These are phyloP conservation scores for Sphaerophoria taeniata DNA, from an alignment of 2,888 invertebrate species.

Conservation along the genomic window DNA sequence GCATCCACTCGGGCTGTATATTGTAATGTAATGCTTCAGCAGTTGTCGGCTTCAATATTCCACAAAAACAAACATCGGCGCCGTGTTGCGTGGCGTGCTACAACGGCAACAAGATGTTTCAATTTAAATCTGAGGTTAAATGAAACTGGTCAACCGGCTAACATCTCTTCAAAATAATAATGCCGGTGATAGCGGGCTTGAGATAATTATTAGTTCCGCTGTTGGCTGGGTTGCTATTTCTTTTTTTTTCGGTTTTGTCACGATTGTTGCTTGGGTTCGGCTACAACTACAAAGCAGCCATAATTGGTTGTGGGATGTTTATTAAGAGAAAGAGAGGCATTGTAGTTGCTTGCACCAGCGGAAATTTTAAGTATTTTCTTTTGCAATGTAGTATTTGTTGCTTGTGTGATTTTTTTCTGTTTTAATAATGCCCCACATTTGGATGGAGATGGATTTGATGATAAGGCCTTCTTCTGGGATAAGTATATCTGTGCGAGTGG, in stretches of 20 bases:
- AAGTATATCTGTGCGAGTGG: background rate
- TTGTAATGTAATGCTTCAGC: conserved; percentile 44
- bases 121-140: conserved; percentile 68
- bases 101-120: conserved; percentile 61
- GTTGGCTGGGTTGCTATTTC: no score
- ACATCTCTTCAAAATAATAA: conserved; percentile 29
- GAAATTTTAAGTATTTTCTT: conserved; percentile 8
- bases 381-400: no score
- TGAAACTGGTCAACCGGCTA: conserved; percentile 68
- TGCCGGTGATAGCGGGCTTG: conserved; percentile 46
- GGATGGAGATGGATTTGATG: background rate
- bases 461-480: background rate
- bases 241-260: background rate
- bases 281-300: background rate
- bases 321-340: background rate
- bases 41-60: conserved; percentile 8
- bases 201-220: conserved; percentile 65
- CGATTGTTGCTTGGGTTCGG: conserved; percentile 18
- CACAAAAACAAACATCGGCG: no score
- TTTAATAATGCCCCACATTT: conserved; percentile 18
- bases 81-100: conserved; percentile 9
- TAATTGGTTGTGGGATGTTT: conserved; percentile 56
- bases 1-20: background rate
- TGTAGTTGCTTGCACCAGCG: background rate
- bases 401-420: no score